Percentiles rank a stretch among this genome's conserved stretches.
Conservation (phyloP, 2,888 invertebrate genomes). For the Agonum fuliginosum region DNA sequence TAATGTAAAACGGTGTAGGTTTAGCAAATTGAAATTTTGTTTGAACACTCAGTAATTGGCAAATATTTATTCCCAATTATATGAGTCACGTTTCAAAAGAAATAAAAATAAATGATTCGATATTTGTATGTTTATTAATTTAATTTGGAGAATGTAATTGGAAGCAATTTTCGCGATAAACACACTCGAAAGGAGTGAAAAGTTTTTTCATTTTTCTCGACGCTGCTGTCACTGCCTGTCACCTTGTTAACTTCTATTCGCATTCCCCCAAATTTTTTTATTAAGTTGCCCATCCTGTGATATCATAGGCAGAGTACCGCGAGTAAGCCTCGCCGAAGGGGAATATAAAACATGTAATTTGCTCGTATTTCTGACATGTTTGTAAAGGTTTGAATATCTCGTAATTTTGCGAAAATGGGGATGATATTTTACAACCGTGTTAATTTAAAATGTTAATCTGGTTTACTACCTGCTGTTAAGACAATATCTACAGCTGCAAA, state of each 20-base stretch:
- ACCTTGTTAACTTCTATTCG: conserved; percentile 37
- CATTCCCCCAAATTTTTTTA: conserved; percentile 36
- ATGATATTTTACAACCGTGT: conserved; percentile 30
- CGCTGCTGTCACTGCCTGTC: conserved; percentile 20
- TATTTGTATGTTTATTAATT: too few species aligned
- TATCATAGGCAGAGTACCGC: conserved; percentile 22
- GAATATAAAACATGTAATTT: conserved; percentile 40
- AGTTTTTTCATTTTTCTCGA: neutral
- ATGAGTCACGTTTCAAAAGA: neutral
- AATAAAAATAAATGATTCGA: too few species aligned
- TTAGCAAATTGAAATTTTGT: neutral
- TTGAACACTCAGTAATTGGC: neutral
- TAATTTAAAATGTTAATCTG: conserved; percentile 31
- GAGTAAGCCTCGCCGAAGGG: conserved; percentile 10
- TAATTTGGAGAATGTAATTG: neutral
- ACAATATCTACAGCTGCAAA: too few species aligned
- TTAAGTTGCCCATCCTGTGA: conserved; percentile 33
- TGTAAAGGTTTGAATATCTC: conserved; percentile 39
- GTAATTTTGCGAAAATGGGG: conserved; percentile 37
- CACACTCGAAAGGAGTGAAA: neutral
- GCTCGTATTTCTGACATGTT: conserved; percentile 17
- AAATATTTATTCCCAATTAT: neutral
- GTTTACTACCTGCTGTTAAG: too few species aligned
- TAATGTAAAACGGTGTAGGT: too few species aligned
- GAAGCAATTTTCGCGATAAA: neutral